Evolutionary conservation across 2,113 vertebrate species (phyloP).

Genomic region (Cathartes aura): DNA sequence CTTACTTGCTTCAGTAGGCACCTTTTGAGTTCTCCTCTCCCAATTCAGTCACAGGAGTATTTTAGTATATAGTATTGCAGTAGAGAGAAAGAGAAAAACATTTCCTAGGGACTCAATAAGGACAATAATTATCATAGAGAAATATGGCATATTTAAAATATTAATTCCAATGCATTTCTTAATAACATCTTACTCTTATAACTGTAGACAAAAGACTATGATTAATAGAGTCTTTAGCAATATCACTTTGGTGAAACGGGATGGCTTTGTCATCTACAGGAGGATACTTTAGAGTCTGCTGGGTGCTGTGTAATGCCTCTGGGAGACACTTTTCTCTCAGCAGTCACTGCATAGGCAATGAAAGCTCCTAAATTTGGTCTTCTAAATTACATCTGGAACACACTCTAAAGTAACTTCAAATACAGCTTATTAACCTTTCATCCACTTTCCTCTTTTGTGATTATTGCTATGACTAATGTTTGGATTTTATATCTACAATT

Average conservation of each 20-base stretch:
- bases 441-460: background rate
- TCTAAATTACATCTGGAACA: background rate
- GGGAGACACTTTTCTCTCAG: background rate
- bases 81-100: background rate
- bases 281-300: background rate
- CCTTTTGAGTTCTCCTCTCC: background rate
- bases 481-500: background rate
- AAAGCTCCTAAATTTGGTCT: background rate
- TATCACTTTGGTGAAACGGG: background rate
- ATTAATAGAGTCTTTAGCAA: background rate
- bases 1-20: background rate
- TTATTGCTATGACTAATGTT: background rate
- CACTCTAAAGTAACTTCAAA: background rate
- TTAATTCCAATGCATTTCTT: background rate
- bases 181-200: background rate
- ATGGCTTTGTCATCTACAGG: background rate
- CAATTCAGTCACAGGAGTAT: background rate
- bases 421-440: slow-evolving; percentile 10
- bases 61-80: background rate
- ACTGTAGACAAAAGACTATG: background rate
- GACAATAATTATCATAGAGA: background rate
- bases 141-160: background rate
- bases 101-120: background rate
- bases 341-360: background rate
- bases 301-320: background rate